These are phyloP conservation scores for Acrocephalus scirpaceus DNA, from an alignment of 2,797 vertebrate species.

Conservation along the genomic window DNA sequence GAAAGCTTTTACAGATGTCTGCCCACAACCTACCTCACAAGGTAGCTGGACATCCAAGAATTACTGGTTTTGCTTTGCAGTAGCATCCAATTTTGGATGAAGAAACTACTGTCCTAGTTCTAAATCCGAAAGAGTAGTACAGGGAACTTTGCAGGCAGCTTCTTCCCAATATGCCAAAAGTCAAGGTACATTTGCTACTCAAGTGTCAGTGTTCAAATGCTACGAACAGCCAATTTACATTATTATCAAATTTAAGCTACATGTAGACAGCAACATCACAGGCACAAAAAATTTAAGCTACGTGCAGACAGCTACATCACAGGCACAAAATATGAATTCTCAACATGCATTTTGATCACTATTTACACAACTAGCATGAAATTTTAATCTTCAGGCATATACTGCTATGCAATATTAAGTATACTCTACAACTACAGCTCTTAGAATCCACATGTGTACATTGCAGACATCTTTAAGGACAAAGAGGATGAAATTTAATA, in stretches of 20 bases:
- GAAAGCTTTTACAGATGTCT: not conserved
- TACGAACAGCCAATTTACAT: not conserved
- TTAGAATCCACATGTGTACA: not conserved
- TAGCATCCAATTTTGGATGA: not conserved
- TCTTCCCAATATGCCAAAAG: not conserved
- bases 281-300: not conserved
- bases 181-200: not conserved
- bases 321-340: not conserved
- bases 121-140: not conserved
- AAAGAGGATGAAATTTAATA: not conserved
- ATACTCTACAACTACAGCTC: not conserved
- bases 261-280: not conserved
- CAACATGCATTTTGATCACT: not conserved
- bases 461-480: not conserved
- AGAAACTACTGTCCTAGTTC: not conserved
- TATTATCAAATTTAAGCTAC: not conserved
- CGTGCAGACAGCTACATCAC: not conserved
- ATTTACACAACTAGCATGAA: not conserved
- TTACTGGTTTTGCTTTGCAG: not conserved
- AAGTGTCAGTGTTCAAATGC: not conserved
- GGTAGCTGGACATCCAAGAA: not conserved
- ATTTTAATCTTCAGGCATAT: not conserved
- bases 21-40: not conserved
- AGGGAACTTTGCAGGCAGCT: not conserved
- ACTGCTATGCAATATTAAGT: not conserved